Conservation (phyloP, 2,797 vertebrate species). For the Cossypha caffra region DNA sequence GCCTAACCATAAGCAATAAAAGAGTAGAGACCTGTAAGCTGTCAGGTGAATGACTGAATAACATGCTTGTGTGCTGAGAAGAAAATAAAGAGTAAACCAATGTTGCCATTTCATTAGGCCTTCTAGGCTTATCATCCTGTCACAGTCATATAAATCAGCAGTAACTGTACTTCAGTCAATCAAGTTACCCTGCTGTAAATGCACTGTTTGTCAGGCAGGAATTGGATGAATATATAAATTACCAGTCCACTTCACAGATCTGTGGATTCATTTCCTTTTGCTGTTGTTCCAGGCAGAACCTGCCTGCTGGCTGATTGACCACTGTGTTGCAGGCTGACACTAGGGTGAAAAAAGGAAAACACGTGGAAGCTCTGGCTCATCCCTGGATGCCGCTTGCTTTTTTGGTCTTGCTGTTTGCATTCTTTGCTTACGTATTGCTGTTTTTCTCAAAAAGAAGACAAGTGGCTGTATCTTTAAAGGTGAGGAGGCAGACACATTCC, state of each 20-base stretch:
- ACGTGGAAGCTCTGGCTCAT: neutral
- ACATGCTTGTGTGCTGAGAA: neutral
- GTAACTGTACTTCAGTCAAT: constrained; percentile 26
- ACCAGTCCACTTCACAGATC: neutral
- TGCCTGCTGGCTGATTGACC: neutral
- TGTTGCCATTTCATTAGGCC: constrained; percentile 8
- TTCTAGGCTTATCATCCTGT: neutral
- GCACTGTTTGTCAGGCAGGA: neutral
- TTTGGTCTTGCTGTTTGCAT: neutral
- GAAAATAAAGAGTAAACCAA: neutral
- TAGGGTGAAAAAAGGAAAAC: neutral
- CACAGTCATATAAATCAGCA: constrained; percentile 3
- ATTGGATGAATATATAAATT: constrained; percentile 18
- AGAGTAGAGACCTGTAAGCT: neutral
- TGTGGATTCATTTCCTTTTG: constrained; percentile 44
- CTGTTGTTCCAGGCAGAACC: neutral
- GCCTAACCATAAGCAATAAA: neutral
- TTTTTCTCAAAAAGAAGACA: neutral
- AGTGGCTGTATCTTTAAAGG: neutral
- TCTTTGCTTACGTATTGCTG: neutral
- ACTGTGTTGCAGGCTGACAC: neutral
- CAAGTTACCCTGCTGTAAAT: neutral
- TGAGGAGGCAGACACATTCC: neutral
- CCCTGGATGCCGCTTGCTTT: neutral
- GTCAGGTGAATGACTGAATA: neutral